phyloP scores from a whole-genome alignment of 2,888 invertebrate species.

The Heliothis peltigera region DNA sequence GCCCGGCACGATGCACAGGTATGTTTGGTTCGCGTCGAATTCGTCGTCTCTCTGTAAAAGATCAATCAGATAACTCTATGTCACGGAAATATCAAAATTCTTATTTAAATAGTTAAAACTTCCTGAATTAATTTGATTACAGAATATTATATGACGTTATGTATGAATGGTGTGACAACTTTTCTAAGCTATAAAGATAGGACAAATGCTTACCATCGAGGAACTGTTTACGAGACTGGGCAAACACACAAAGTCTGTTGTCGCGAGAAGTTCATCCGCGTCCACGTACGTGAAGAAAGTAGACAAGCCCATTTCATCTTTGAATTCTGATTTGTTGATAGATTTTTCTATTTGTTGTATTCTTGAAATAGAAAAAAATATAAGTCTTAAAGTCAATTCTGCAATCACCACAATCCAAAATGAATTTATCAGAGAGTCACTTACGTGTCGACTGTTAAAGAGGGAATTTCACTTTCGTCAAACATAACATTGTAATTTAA shows the following conservation, averaged over 20 bases:
- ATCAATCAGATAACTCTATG: not conserved
- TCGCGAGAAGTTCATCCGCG: slow-evolving; percentile 48
- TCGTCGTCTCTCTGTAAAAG: slow-evolving; percentile 63
- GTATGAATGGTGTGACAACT: too few species aligned
- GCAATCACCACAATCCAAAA: too few species aligned
- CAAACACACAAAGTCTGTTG: slow-evolving; percentile 34
- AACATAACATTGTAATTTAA: slow-evolving; percentile 28
- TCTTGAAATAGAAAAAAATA: slow-evolving; percentile 13
- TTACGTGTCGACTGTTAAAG: slow-evolving; percentile 39
- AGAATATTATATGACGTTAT: too few species aligned
- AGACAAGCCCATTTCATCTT: slow-evolving; percentile 38
- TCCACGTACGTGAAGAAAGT: slow-evolving; percentile 34
- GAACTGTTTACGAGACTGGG: slow-evolving; percentile 41
- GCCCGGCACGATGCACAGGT: slow-evolving; percentile 74
- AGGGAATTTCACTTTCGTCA: slow-evolving; percentile 23
- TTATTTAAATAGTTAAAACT: too few species aligned
- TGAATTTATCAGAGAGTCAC: slow-evolving; percentile 7
- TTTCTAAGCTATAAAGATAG: not conserved
- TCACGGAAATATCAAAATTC: too few species aligned
- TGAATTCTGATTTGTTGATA: slow-evolving; percentile 31
- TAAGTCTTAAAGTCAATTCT: not conserved
- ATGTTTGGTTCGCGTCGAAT: slow-evolving; percentile 60
- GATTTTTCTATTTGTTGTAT: slow-evolving; percentile 33
- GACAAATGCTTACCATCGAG: slow-evolving; percentile 26
- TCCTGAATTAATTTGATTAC: too few species aligned